Evolutionary conservation across 2,113 vertebrate species (phyloP), one percentile per base, ranked within the genome.

Genomic region (Sylvietta virens): DNA sequence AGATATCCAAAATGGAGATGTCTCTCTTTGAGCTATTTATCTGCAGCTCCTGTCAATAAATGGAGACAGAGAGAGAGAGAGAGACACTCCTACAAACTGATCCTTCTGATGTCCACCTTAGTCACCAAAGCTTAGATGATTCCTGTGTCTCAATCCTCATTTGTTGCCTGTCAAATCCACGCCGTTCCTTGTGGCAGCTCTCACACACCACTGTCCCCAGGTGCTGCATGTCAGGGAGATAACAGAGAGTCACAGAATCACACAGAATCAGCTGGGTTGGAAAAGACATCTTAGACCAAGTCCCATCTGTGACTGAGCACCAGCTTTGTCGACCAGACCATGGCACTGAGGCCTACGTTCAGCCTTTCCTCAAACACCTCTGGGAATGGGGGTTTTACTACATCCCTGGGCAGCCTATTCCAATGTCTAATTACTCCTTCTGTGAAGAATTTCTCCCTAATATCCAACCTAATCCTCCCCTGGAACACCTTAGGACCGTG

Each of bases 331-430:
- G 74, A 8, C 7, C 53, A 74, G 39, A 30, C 16, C 53, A 15
- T 0, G 19, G 39, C 61, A 35, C 61, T 40, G 28, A 61, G 28
- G 31, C 39, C 9, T n/a, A 22, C 2, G 0, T 27, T 15, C 61
- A 31, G 47, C 35, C 40, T 30, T 51, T 22, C 69, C n/a, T 67
- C 22, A 8, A 45, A 53, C 40, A 26, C 9, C 13, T 45, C 28
- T 0, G 1, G 69, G 23, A 40, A 45, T 16, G 16, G 39, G 9
- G 39, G 22, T n/a, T 30, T 37, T 35, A 5, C 20, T 28, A 1
- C 9, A 30, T 61, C n/a, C 61, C 7, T 35, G 16, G 11, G 11
- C 16, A 69, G n/a, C 17, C 20, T 8, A 40, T 61, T 61, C 39
- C 54, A 76, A 4, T 5, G 5, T 35, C 21, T 35, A 35, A 35